Percentiles rank a stretch among this genome's conserved stretches.
phyloP scores from a whole-genome alignment of 2,113 vertebrate genomes.

The Corythornis madagascariensis region DNA sequence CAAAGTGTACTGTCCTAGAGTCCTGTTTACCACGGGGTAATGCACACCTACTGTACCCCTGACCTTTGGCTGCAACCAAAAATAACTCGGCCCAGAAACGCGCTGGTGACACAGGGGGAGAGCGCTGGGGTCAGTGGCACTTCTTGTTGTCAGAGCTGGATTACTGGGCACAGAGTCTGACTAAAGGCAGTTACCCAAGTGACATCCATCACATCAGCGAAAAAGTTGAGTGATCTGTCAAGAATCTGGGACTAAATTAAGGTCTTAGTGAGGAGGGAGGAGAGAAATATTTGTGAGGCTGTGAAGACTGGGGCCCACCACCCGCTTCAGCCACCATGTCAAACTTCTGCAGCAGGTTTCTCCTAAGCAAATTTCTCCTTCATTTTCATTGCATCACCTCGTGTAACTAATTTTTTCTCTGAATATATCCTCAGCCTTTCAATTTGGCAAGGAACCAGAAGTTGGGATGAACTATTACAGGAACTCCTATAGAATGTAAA shows the following conservation, averaged over 20 bases:
- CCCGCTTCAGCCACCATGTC: neutral
- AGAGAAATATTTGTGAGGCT: neutral
- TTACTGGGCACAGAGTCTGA: neutral
- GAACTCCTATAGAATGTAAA: neutral
- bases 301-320: neutral
- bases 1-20: neutral
- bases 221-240: neutral
- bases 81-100: neutral
- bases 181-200: neutral
- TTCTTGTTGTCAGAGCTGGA: neutral
- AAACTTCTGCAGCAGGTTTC: neutral
- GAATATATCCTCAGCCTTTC: neutral
- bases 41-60: neutral
- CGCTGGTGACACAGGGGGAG: neutral
- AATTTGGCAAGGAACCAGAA: neutral
- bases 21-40: neutral
- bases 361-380: conserved; percentile 25
- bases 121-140: neutral
- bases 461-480: neutral
- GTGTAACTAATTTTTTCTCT: neutral
- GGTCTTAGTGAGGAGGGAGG: neutral
- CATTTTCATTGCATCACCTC: neutral
- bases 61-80: conserved; percentile 20
- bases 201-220: neutral
- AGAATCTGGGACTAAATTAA: neutral